Evolutionary conservation across 1,140 invertebrate genomes (phyloP), one percentile per base, ranked within the genome.

Genomic region (Tigriopus japonicus): DNA sequence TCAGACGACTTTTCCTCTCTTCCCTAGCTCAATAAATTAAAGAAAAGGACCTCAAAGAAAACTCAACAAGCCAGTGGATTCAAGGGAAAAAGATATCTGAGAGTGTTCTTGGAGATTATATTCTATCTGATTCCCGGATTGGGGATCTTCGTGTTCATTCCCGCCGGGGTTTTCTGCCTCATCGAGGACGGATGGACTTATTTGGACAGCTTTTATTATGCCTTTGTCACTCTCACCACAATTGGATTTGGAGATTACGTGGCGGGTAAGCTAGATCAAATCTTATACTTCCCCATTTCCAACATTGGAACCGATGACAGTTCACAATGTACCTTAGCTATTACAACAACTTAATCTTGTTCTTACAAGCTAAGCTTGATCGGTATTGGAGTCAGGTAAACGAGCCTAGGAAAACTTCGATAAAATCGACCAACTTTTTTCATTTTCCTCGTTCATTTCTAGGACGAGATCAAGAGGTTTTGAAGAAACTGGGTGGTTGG

Each of bases 171-270:
- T 12, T 94, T 96, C 67, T 81, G 83, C 0, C 75, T 85, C 41
- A 85, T 91, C 62, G 91, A 95, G 17, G 13, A 15, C 51, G 78
- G 77, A 0, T 95, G 91, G 91, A 77, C 79, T 1, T 94, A 89
- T 68, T 80, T 89, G n/a, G 81, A 89, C 49, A 79, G 86, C 0
- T 77, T 94, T 42, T 95, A 95, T 70, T 95, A 87, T 66, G 84
- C 86, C 14, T 93, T 91, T 70, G 85, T 94, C 24, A 90, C 88
- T 0, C 76, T 93, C 1, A 87, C 88, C 0, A 95, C 91, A 9
- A 93, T 94, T 66, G 91, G 91, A 19, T 95, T 94, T 70, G 91
- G 90, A 41, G 90, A 95, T 73, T 84, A 81, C 66, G 89, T 94
- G 15, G 87, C 90, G 66, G 83, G 85, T 81, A 70, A 70, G 67